These are phyloP conservation scores for Corythornis madagascariensis DNA, from an alignment of 2,113 vertebrate genomes.

Conservation along the genomic window DNA sequence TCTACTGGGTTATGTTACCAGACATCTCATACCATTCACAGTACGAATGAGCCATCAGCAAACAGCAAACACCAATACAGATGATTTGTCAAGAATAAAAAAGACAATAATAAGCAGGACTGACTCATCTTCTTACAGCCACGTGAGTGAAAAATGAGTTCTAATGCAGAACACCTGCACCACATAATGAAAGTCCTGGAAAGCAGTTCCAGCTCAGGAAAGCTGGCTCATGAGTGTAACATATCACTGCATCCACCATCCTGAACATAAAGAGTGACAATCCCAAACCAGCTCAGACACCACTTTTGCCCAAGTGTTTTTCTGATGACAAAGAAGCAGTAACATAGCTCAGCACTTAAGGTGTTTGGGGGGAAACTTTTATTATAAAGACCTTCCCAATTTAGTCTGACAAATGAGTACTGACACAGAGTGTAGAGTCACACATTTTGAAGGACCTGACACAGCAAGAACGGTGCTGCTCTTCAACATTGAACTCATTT, in stretches of 20 bases:
- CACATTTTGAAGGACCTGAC: not conserved
- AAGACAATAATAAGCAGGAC: constrained; percentile 40
- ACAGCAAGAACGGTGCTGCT: not conserved
- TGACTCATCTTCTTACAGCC: constrained; percentile 68
- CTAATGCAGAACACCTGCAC: constrained; percentile 71
- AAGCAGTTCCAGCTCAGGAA: constrained; percentile 69
- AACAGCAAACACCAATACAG: constrained; percentile 42
- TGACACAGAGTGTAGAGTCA: not conserved
- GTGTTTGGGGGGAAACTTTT: not conserved
- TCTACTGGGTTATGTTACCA: constrained; percentile 71
- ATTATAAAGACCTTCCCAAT: not conserved
- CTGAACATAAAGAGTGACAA: not conserved
- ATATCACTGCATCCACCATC: not conserved
- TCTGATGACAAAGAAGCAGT: not conserved
- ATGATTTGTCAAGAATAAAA: constrained; percentile 50
- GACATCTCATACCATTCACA: constrained; percentile 62
- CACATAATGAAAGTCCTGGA: constrained; percentile 67
- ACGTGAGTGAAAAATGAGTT: constrained; percentile 66
- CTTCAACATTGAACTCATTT: not conserved
- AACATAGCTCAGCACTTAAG: not conserved
- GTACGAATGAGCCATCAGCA: constrained; percentile 71
- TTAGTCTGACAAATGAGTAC: not conserved
- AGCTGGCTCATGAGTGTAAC: constrained; percentile 35
- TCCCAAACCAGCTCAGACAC: not conserved
- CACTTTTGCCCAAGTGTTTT: not conserved